Evolutionary conservation across 2,113 vertebrate genomes (phyloP).

Genomic region (Mirounga angustirostris): DNA sequence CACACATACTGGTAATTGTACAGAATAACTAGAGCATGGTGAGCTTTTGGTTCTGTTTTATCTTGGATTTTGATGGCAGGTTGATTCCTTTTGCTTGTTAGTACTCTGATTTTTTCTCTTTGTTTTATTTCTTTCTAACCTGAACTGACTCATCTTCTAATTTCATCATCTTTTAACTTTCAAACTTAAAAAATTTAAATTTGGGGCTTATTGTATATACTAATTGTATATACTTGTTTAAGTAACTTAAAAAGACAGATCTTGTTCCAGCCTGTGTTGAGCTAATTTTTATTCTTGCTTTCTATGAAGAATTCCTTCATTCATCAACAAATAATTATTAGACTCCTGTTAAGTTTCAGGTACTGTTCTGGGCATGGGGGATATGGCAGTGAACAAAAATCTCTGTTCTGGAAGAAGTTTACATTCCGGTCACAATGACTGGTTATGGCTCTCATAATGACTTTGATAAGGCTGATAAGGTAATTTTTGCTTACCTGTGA

Average conservation of each 20-base stretch:
- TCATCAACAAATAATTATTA: constrained; percentile 2
- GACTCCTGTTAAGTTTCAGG: neutral
- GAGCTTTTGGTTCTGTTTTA: constrained; percentile 62
- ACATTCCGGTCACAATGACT: neutral
- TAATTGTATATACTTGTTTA: neutral
- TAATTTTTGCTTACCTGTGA: constrained; percentile 16
- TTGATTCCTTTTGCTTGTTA: constrained; percentile 62
- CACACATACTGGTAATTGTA: neutral
- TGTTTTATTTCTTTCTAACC: constrained; percentile 49
- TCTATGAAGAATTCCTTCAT: constrained; percentile 49
- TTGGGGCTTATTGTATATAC: neutral
- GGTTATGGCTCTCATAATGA: constrained; percentile 40
- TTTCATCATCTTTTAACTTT: constrained; percentile 50
- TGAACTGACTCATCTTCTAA: neutral
- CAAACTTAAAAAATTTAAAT: constrained; percentile 55
- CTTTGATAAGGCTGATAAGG: constrained; percentile 36
- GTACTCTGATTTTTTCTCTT: constrained; percentile 25
- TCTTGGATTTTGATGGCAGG: constrained; percentile 41
- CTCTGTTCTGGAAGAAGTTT: neutral
- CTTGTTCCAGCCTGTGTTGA: neutral
- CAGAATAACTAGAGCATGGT: constrained; percentile 56
- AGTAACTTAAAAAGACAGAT: neutral
- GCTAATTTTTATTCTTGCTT: constrained; percentile 49
- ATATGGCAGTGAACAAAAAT: neutral
- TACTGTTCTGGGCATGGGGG: neutral